Conservation (phyloP, 2,888 invertebrate species). For the Eulithis testata region DNA sequence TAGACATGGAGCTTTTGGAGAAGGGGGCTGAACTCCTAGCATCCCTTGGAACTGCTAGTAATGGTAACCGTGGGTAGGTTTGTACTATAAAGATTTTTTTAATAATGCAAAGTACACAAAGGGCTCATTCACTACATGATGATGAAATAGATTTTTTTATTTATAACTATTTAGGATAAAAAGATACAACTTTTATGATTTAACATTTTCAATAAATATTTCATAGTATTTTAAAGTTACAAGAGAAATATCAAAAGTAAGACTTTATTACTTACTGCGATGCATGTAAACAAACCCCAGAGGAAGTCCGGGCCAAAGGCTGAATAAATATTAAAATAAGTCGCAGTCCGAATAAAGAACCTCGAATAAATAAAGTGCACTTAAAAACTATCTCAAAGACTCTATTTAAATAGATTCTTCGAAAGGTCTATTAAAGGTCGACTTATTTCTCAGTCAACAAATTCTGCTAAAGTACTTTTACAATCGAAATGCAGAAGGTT, state of each 20-base stretch:
- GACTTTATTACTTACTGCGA: background rate
- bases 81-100: no score
- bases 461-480: constrained; percentile 5
- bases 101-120: no score
- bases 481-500: no score
- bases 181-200: no score
- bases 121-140: no score
- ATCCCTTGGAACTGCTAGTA: no score
- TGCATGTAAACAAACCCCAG: constrained; percentile 9
- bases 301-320: constrained; percentile 8
- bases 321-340: constrained; percentile 19
- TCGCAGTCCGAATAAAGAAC: constrained; percentile 5
- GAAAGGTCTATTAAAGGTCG: constrained; percentile 3
- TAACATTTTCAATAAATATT: no score
- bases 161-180: no score
- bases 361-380: constrained; percentile 18
- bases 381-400: constrained; percentile 15
- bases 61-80: no score
- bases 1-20: no score
- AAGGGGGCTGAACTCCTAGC: no score
- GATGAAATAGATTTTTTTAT: no score
- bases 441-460: constrained; percentile 8
- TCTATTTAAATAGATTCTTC: constrained; percentile 12
- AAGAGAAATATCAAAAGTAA: background rate
- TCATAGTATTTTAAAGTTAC: background rate